phyloP scores from a whole-genome alignment of 1,140 invertebrate species.

The Sminthurinus signatus region DNA sequence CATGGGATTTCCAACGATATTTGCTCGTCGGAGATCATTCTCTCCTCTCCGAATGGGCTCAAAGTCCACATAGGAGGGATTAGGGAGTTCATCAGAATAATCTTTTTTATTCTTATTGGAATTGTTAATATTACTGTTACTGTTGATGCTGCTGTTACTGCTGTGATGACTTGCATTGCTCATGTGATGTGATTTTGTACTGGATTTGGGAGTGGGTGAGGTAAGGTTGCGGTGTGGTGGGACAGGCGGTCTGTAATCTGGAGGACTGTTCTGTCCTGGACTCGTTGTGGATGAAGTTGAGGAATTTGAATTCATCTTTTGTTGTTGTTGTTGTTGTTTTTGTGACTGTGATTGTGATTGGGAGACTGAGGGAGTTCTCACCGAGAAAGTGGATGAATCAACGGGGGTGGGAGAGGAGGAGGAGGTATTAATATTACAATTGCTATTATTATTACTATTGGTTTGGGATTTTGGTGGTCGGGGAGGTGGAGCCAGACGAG shows the following conservation, averaged over 20 bases:
- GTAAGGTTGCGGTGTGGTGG: conserved; percentile 67
- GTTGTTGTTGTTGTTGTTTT: conserved; percentile 25
- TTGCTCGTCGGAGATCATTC: conserved; percentile 57
- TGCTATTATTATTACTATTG: conserved; percentile 42
- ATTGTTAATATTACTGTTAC: too few relatives aligned
- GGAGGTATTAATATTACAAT: too few relatives aligned
- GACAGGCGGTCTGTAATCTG: conserved; percentile 73
- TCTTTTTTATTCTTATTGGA: conserved; percentile 17
- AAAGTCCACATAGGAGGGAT: conserved; percentile 41
- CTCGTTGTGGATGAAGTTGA: not conserved
- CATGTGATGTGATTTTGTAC: conserved; percentile 40
- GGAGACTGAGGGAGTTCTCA: conserved; percentile 48
- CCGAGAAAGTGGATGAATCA: conserved; percentile 66
- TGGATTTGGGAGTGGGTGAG: conserved; percentile 41
- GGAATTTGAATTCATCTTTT: not conserved
- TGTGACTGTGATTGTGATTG: conserved; percentile 8
- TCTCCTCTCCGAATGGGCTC: conserved; percentile 26
- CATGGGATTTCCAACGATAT: conserved; percentile 81
- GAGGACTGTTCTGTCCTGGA: conserved; percentile 29
- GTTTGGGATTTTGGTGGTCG: conserved; percentile 48
- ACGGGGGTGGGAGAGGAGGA: conserved; percentile 49
- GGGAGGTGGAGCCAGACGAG: conserved; percentile 56
- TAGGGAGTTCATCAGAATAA: conserved; percentile 22
- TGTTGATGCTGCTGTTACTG: conserved; percentile 22
- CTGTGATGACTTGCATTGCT: conserved; percentile 24